These are phyloP conservation scores for Glareola pratincola DNA, from an alignment of 2,113 vertebrate species.

Conservation along the genomic window DNA sequence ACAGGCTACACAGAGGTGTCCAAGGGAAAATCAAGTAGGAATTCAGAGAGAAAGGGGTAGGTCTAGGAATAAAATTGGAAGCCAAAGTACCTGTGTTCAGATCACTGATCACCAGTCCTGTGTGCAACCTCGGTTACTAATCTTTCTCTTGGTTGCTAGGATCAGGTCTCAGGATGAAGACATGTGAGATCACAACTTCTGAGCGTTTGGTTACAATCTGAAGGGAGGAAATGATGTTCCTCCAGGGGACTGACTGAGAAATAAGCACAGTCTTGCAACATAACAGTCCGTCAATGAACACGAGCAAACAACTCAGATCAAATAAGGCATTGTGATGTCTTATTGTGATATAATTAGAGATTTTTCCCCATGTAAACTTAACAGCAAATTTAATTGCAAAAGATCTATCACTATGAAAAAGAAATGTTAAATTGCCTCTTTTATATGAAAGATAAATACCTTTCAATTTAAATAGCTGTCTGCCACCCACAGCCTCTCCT, in stretches of 20 bases:
- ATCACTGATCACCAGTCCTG: not conserved
- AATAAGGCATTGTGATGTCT: not conserved
- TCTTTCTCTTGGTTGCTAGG: not conserved
- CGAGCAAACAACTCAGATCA: not conserved
- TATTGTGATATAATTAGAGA: not conserved
- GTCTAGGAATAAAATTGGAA: not conserved
- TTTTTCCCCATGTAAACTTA: not conserved
- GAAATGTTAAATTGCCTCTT: not conserved
- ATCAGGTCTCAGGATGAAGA: not conserved
- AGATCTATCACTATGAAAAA: not conserved
- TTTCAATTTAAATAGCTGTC: not conserved
- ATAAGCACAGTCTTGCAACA: not conserved
- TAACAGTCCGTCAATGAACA: not conserved
- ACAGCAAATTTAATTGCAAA: not conserved
- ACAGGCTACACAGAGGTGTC: not conserved
- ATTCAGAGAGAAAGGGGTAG: not conserved
- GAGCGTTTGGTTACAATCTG: not conserved
- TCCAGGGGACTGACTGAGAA: not conserved
- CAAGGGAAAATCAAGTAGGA: not conserved
- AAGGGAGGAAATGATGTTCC: not conserved
- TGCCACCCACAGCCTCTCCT: not conserved
- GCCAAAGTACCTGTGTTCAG: not conserved
- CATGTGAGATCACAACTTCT: not conserved
- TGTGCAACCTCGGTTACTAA: not conserved
- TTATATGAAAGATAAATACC: not conserved